Conservation (phyloP, 2,113 vertebrate genomes). For the Catharus fuscescens region DNA sequence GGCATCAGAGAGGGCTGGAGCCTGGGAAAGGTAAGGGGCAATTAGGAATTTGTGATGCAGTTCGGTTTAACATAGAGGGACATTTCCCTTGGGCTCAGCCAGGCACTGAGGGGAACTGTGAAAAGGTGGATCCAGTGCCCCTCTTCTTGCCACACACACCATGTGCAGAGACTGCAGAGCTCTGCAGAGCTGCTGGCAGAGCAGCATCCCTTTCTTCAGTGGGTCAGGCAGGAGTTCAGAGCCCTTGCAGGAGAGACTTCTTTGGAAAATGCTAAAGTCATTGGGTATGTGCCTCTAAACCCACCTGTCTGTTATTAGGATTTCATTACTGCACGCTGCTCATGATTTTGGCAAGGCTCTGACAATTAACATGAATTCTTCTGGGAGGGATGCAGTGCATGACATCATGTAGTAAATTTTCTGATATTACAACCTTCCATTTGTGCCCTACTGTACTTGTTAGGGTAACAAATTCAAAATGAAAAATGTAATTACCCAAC, state of each 20-base stretch:
- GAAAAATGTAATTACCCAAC: constrained; percentile 66
- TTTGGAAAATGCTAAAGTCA: neutral
- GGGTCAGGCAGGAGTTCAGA: neutral
- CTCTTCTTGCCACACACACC: neutral
- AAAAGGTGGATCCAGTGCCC: neutral
- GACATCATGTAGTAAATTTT: constrained; percentile 69
- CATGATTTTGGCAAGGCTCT: constrained; percentile 48
- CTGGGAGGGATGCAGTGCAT: constrained; percentile 48
- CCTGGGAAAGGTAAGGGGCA: neutral
- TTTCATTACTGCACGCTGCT: constrained; percentile 56
- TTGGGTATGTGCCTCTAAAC: neutral
- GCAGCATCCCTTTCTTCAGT: neutral
- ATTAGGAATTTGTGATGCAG: neutral
- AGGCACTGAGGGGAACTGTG: neutral
- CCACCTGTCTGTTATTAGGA: constrained; percentile 64
- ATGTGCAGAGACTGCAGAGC: fast-evolving
- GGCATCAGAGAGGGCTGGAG: neutral
- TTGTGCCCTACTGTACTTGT: constrained; percentile 58
- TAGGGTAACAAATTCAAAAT: constrained; percentile 64
- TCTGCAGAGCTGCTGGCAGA: neutral
- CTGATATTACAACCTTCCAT: constrained; percentile 67
- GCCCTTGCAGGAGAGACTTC: neutral
- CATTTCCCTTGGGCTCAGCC: neutral
- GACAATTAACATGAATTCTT: constrained; percentile 71
- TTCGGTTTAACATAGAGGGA: neutral